Percentiles rank a stretch among this genome's conserved stretches.
Conservation (phyloP, 2,797 vertebrate species). For the Tenualosa ilisha region DNA sequence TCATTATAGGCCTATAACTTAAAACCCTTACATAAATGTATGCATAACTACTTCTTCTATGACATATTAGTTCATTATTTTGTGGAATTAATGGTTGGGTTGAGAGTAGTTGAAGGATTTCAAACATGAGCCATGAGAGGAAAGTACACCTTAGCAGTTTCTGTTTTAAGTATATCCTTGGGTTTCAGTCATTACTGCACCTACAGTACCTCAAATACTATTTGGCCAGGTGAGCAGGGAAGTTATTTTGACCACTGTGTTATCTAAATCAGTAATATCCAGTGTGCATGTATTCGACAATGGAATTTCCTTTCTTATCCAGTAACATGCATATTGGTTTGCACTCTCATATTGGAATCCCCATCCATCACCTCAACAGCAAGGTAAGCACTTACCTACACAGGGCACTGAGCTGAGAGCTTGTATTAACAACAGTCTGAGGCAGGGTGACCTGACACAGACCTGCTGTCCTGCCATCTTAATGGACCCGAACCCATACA, state of each 20-base stretch:
- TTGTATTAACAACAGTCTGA: background rate
- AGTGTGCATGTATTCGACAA: background rate
- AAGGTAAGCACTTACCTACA: background rate
- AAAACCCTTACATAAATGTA: too few species aligned
- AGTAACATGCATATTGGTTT: background rate
- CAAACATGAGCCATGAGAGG: too few species aligned
- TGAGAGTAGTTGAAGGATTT: too few species aligned
- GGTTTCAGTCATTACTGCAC: too few species aligned
- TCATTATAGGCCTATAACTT: too few species aligned
- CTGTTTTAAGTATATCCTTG: too few species aligned
- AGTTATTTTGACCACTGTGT: background rate
- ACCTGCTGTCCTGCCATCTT: background rate
- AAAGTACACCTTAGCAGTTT: too few species aligned
- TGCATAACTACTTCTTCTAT: too few species aligned
- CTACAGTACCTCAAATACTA: background rate
- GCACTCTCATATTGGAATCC: too few species aligned
- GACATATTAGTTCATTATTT: too few species aligned
- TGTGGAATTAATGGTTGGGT: too few species aligned
- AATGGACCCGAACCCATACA: background rate
- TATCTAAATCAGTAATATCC: background rate
- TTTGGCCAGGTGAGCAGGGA: background rate
- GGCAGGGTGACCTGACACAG: background rate
- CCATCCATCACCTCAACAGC: background rate
- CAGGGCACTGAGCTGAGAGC: background rate
- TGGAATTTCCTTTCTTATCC: background rate